Conservation (phyloP, 2,797 vertebrate species). For the Helostoma temminkii region DNA sequence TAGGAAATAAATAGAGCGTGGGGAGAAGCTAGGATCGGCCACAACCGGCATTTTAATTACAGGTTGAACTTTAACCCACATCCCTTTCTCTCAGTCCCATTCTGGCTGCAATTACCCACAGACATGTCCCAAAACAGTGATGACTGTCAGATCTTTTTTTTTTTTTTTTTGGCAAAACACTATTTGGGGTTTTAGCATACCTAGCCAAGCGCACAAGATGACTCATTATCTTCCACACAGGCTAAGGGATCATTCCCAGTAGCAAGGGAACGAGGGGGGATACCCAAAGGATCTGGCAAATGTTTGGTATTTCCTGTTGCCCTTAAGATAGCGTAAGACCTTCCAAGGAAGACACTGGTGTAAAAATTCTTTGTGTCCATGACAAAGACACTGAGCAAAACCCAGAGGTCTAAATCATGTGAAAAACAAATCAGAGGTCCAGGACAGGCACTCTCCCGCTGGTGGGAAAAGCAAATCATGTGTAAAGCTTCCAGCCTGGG, state of each 20-base stretch:
- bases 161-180: conserved; percentile 54
- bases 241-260: conserved; percentile 45
- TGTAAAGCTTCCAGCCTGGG: conserved; percentile 66
- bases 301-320: conserved; percentile 67
- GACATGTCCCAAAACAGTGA: conserved; percentile 68
- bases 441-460: conserved; percentile 64
- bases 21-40: conserved; percentile 60
- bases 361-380: conserved; percentile 51
- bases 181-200: conserved; percentile 46
- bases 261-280: conserved; percentile 36
- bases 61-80: conserved; percentile 82
- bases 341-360: conserved; percentile 34
- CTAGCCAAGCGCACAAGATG: conserved; percentile 54
- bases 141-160: conserved; percentile 62
- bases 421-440: conserved; percentile 75
- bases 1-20: conserved; percentile 68
- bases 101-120: conserved; percentile 63
- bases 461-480: conserved; percentile 83
- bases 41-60: conserved; percentile 78
- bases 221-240: conserved; percentile 72
- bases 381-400: conserved; percentile 53
- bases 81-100: conserved; percentile 66
- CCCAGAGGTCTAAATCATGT: conserved; percentile 65
- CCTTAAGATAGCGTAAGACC: conserved; percentile 29
- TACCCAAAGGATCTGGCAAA: conserved; percentile 59